Evolutionary conservation across 1,140 invertebrate species (phyloP), one percentile per base, ranked within the genome.

Genomic region (Drosophila eugracilis): DNA sequence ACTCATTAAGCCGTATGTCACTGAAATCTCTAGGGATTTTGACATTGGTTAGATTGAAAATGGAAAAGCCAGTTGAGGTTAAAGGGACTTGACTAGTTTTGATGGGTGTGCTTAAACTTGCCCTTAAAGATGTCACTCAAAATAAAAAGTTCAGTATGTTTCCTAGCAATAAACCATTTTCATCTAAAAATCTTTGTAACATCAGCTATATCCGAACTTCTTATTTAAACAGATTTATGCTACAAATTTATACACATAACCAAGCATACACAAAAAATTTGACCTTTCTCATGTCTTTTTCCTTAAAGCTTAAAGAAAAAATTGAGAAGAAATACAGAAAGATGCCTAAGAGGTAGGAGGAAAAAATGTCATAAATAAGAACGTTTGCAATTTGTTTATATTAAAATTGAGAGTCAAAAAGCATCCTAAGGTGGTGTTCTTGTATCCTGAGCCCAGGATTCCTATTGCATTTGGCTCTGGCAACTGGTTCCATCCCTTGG

Each of bases 341-440:
- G 37, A 32, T 67, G 44, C 19, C 49, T 3, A 47, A 28, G 48
- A 59, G 34, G 45, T 24, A 9, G 19, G 19, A 21, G 57, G 48
- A 37, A 71, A 75, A 78, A 86, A 85, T 78, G 70, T 88, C 77
- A 88, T 83, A 88, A 86, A 88, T 86, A 86, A 72, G 70, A 83
- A 49, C 47, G 62, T 53, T 72, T 81, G 74, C 81, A 86, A 88
- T 86, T 86, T 86, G 81, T 86, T 88, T 86, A 88, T 86, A 86
- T 86, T 86, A 86, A 85, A 85, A 77, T 77, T 54, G 62, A 81
- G 77, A 81, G 80, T 80, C 83, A 81, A 73, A 84, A 80, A 59
- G 73, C 67, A 57, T 74, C 47, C 73, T 50, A 77, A 75, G 78
- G 77, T 69, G 24, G 28, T 48, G 30, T 65, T 36, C 60, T 30